Percentiles rank a stretch among this genome's conserved stretches.
These are phyloP conservation scores for Poicephalus meyeri DNA, from an alignment of 2,113 vertebrate species.

Conservation along the genomic window DNA sequence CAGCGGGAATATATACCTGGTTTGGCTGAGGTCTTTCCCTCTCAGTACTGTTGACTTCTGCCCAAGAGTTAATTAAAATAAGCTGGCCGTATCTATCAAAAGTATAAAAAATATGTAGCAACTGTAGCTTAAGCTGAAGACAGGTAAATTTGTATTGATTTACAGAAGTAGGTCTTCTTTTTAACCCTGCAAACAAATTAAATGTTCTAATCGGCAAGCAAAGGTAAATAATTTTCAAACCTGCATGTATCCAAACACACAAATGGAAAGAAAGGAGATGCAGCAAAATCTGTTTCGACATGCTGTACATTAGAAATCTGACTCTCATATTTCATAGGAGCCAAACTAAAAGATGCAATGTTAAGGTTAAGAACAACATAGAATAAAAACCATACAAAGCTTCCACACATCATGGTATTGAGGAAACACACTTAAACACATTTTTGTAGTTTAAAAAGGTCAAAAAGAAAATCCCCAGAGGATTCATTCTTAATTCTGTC, in stretches of 20 bases:
- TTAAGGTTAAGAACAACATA: background rate
- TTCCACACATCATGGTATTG: background rate
- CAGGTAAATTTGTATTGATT: background rate
- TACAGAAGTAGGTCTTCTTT: background rate
- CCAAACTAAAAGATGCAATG: background rate
- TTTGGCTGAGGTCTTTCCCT: background rate
- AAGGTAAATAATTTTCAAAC: background rate
- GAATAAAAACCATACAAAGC: background rate
- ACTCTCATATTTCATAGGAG: background rate
- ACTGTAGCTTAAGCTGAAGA: background rate
- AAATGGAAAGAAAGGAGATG: background rate
- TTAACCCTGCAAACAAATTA: background rate
- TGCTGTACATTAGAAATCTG: background rate
- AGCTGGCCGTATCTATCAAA: background rate
- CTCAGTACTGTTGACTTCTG: background rate
- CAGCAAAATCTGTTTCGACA: conserved; percentile 42
- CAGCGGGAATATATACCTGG: background rate
- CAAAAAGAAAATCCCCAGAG: background rate
- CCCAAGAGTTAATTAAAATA: background rate
- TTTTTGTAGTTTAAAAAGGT: background rate
- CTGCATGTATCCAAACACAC: background rate
- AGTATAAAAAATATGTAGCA: background rate
- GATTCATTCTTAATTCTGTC: background rate
- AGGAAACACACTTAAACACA: background rate
- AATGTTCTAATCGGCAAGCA: background rate